These are phyloP conservation scores for Amphibalanus amphitrite DNA, from an alignment of 1,140 invertebrate genomes.

Conservation along the genomic window DNA sequence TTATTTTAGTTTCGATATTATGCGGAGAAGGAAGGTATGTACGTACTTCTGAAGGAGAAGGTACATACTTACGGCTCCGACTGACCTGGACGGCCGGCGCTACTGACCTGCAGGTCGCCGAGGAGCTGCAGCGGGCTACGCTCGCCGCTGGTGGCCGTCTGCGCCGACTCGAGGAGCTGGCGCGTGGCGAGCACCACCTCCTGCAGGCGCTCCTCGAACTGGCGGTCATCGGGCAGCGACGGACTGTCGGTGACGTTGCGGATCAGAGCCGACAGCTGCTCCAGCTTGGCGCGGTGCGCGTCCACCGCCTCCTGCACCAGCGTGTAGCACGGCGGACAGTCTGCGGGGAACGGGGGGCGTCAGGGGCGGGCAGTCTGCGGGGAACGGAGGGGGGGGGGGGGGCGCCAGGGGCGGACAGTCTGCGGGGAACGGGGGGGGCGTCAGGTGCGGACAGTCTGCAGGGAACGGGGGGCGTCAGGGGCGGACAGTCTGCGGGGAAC, in stretches of 20 bases:
- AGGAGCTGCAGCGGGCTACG: not conserved
- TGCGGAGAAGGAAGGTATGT: too few species aligned
- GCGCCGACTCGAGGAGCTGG: not conserved
- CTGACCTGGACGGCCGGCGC: too few species aligned
- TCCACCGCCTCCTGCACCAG: conserved; percentile 74
- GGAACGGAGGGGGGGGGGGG: not conserved
- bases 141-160: not conserved
- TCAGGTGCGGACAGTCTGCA: not conserved
- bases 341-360: conserved; percentile 22
- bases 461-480: not conserved
- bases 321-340: conserved; percentile 86
- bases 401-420: not conserved
- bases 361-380: not conserved
- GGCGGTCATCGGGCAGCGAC: conserved; percentile 60
- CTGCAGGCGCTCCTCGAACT: conserved; percentile 57
- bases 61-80: too few species aligned
- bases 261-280: conserved; percentile 48
- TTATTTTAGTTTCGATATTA: too few species aligned
- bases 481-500: not conserved
- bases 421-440: not conserved
- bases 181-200: conserved; percentile 1
- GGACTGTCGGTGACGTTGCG: conserved; percentile 50
- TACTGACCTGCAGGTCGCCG: not conserved
- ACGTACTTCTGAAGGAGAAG: too few species aligned
- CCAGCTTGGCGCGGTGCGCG: conserved; percentile 53